These are phyloP conservation scores for Myrmecophaga tridactyla DNA, from an alignment of 2,113 vertebrate species.

Conservation along the genomic window DNA sequence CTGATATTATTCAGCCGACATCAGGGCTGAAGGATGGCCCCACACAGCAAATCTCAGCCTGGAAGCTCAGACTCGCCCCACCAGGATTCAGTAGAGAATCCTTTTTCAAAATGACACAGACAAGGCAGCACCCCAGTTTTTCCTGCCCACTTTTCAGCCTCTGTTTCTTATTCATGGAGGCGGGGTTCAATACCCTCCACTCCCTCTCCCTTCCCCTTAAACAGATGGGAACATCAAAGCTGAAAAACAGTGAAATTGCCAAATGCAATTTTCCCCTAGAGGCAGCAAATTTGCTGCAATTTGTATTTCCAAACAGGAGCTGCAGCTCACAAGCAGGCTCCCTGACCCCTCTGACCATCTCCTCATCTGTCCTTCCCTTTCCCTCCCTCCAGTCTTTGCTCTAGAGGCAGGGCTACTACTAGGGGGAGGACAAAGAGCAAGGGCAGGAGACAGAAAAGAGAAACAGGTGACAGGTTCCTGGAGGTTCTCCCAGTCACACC, in stretches of 20 bases:
- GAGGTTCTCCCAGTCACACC: background rate
- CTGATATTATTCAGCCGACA: too few species aligned
- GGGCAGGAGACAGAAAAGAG: background rate
- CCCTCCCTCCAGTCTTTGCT: background rate
- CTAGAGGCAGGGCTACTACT: background rate
- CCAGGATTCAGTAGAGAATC: background rate
- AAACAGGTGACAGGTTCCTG: background rate
- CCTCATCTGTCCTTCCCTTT: background rate
- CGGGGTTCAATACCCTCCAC: background rate
- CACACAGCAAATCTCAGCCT: background rate
- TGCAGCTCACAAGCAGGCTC: background rate
- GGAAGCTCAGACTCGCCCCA: background rate
- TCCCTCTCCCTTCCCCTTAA: constrained; percentile 6
- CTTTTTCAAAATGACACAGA: background rate
- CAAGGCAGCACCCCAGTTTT: background rate
- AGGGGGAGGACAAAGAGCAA: background rate
- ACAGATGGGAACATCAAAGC: constrained; percentile 62
- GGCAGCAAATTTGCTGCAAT: constrained; percentile 63
- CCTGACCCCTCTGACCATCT: background rate
- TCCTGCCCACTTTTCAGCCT: background rate
- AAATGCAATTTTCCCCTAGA: constrained; percentile 66
- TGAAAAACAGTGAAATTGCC: constrained; percentile 63
- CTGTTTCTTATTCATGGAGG: background rate
- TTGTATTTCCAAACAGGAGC: constrained; percentile 67
- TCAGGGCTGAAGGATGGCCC: background rate